Evolutionary conservation across 2,888 invertebrate species (phyloP), one percentile per base, ranked within the genome.

Genomic region (Trachelus stipa): DNA sequence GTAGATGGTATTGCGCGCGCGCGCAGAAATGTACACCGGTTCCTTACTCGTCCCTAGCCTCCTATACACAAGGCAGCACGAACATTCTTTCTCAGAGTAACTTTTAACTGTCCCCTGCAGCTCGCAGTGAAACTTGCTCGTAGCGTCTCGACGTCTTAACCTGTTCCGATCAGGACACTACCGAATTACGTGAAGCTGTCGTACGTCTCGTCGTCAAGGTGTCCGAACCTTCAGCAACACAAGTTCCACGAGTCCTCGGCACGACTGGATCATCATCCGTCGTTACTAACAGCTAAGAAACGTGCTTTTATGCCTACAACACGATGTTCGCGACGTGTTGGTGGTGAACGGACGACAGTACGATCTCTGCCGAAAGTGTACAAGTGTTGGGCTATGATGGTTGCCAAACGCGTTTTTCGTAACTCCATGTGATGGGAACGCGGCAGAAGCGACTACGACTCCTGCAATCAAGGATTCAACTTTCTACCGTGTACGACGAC

Each of bases 321-420:
- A 56, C 23, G 56, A 56, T 56, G 23, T 56, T 9, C 23, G 56
- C 6, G 23, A 23, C 56, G 23, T 56, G 40, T 40, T 23, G 23
- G 1, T 40, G 56, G 23, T 40, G 56, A 56, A 56, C 23, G 15
- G 56, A 56, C 2, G 9, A 2, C 15, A 56, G 9, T 56, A 23
- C 23, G 56, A 56, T 56, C 56, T 56, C 9, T 56, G 56, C 56
- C 23, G 56, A 71, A 34, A 71, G 71, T 71, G 71, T 71, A 34
- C 12, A 34, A 71, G 71, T 34, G 71, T 23, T 23, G 1, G 71
- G 31, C 71, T 34, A 34, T 11, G 34, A 31, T 71, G 71, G 33
- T 71, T 31, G 71, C 71, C 71, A 34, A 71, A 71, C 34, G 34
- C 71, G 15, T 33, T 71, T 71, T 71, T 71, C 71, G 71, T 71